phyloP scores from a whole-genome alignment of 2,888 invertebrate species.

The Harpagoxenus sublaevis region DNA sequence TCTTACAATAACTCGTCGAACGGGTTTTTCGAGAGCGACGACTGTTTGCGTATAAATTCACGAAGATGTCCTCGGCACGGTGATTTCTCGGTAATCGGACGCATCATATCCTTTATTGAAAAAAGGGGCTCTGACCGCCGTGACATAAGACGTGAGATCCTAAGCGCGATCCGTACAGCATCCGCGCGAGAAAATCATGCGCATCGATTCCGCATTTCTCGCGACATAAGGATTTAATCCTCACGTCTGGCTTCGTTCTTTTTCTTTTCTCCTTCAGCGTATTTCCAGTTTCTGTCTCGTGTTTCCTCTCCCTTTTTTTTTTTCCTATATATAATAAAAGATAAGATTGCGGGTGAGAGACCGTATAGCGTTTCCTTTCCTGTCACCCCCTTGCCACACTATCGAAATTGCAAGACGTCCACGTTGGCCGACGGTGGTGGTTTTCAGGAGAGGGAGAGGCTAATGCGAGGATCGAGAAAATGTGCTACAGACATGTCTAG shows the following conservation, averaged over 20 bases:
- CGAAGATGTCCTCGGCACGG: not conserved
- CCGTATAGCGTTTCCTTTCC: constrained; percentile 18
- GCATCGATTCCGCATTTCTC: not conserved
- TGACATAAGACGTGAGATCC: not conserved
- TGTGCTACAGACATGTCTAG: constrained; percentile 75
- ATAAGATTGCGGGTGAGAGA: constrained; percentile 20
- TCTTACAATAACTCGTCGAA: not conserved
- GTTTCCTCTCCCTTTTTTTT: constrained; percentile 35
- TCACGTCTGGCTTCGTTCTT: not conserved
- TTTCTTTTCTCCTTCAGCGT: constrained; percentile 63
- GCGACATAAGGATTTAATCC: not conserved
- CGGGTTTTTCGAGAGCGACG: not conserved
- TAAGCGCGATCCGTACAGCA: not conserved
- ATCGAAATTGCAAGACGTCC: constrained; percentile 39
- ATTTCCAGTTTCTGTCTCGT: constrained; percentile 49
- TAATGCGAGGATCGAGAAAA: constrained; percentile 12
- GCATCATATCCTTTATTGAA: not conserved
- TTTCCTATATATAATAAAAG: constrained; percentile 54
- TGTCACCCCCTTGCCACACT: not conserved
- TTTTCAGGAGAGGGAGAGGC: constrained; percentile 40
- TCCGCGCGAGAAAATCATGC: not conserved
- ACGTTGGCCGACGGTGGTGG: constrained; percentile 33
- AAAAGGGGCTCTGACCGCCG: not conserved
- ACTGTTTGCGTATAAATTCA: not conserved
- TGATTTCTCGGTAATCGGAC: not conserved